phyloP scores from a whole-genome alignment of 1,140 invertebrate species.

The Aphelinus certus region DNA sequence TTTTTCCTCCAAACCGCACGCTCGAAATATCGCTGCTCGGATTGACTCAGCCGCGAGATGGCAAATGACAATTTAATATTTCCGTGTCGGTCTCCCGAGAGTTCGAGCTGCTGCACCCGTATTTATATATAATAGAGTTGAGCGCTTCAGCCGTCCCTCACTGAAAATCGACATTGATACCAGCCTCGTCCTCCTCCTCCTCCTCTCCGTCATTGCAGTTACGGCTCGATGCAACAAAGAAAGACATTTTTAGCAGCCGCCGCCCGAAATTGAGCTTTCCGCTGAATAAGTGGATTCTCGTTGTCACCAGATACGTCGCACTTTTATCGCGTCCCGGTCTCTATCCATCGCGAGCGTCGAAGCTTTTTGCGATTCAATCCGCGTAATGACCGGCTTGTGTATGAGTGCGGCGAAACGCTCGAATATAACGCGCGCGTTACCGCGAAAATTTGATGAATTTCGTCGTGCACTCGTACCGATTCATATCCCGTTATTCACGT shows the following conservation, averaged over 20 bases:
- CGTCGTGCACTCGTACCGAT: too few relatives aligned
- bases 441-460: too few relatives aligned
- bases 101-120: constrained; percentile 18
- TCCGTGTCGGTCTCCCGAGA: too few relatives aligned
- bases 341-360: too few relatives aligned
- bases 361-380: too few relatives aligned
- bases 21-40: neutral
- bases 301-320: too few relatives aligned
- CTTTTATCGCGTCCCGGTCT: too few relatives aligned
- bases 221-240: neutral
- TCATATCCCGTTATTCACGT: too few relatives aligned
- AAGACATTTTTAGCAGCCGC: constrained; percentile 12
- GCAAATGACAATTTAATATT: constrained; percentile 48
- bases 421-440: too few relatives aligned
- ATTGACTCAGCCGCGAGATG: constrained; percentile 36
- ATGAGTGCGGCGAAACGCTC: too few relatives aligned
- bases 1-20: too few relatives aligned
- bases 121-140: neutral
- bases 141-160: neutral
- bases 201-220: neutral
- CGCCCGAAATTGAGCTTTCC: neutral
- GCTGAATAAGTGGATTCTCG: neutral
- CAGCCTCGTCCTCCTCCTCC: neutral
- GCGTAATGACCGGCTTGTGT: too few relatives aligned
- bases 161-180: constrained; percentile 15